These are phyloP conservation scores for Sporophila hypoxantha DNA, from an alignment of 2,113 vertebrate genomes.

Conservation along the genomic window DNA sequence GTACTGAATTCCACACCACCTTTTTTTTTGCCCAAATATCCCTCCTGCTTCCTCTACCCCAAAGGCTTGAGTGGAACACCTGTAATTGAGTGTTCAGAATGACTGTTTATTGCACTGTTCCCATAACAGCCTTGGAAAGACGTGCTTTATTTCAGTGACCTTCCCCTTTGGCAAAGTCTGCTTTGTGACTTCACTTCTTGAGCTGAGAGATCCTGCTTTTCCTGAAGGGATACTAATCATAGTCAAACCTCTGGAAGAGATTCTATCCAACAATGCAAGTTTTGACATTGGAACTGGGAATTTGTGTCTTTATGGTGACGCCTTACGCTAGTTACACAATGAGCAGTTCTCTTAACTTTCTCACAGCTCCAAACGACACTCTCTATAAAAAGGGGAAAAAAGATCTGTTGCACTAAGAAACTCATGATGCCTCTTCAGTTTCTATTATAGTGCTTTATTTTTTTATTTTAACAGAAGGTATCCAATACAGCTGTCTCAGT, in stretches of 20 bases:
- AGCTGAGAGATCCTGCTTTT: conserved; percentile 32
- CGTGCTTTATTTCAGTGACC: conserved; percentile 32
- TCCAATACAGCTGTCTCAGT: conserved; percentile 40
- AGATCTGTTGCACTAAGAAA: conserved; percentile 16
- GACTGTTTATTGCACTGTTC: conserved; percentile 73
- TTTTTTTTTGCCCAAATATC: neutral
- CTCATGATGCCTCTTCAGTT: conserved; percentile 3
- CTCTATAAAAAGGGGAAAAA: neutral
- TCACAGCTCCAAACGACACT: neutral
- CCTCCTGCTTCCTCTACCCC: neutral
- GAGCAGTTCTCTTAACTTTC: neutral
- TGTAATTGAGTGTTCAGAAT: conserved; percentile 16
- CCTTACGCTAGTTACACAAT: neutral
- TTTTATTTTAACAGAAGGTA: neutral
- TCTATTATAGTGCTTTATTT: neutral
- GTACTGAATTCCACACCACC: neutral
- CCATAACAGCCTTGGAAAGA: conserved; percentile 59
- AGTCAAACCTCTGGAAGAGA: neutral
- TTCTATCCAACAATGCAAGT: neutral
- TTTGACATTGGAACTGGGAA: neutral
- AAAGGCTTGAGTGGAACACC: conserved; percentile 34
- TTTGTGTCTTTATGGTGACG: neutral
- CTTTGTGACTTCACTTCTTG: conserved; percentile 32
- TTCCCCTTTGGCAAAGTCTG: conserved; percentile 67
- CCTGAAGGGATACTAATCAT: conserved; percentile 18